Percentiles rank a stretch among this genome's conserved stretches.
These are phyloP conservation scores for Neoaliturus tenellus DNA, from an alignment of 2,888 invertebrate genomes.

Conservation along the genomic window DNA sequence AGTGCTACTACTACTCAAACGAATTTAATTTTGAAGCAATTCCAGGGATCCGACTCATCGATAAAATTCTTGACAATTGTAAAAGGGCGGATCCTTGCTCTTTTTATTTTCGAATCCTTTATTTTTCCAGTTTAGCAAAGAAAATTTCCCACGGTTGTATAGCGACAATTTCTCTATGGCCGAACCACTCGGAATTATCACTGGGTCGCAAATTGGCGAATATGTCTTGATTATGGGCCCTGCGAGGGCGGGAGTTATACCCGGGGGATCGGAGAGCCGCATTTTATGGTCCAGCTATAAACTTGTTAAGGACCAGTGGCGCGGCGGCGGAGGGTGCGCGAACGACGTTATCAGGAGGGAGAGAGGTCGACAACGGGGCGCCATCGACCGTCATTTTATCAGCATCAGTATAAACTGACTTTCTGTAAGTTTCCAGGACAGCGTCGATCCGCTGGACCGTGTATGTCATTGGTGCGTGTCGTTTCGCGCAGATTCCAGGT, in stretches of 20 bases:
- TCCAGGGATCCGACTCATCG: no score
- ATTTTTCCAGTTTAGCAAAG: no score
- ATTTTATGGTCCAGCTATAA: slow-evolving; percentile 4
- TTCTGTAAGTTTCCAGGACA: not conserved
- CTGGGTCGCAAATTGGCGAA: not conserved
- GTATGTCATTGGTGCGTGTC: not conserved
- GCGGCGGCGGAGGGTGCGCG: not conserved
- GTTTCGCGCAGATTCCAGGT: not conserved
- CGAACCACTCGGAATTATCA: not conserved
- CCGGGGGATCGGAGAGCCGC: not conserved
- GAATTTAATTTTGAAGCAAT: no score
- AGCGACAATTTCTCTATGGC: not conserved
- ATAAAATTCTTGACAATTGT: no score
- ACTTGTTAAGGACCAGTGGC: slow-evolving; percentile 27
- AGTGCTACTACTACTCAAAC: no score
- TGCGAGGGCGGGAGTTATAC: not conserved
- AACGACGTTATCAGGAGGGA: not conserved
- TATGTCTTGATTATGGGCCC: not conserved
- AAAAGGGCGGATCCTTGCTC: no score
- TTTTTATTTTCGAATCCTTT: no score
- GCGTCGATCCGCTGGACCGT: not conserved
- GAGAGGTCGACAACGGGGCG: not conserved
- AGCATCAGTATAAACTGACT: not conserved
- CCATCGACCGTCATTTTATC: not conserved
- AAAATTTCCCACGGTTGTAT: no score